Evolutionary conservation across 2,113 vertebrate genomes (phyloP).

Genomic region (Gymnarchus niloticus): DNA sequence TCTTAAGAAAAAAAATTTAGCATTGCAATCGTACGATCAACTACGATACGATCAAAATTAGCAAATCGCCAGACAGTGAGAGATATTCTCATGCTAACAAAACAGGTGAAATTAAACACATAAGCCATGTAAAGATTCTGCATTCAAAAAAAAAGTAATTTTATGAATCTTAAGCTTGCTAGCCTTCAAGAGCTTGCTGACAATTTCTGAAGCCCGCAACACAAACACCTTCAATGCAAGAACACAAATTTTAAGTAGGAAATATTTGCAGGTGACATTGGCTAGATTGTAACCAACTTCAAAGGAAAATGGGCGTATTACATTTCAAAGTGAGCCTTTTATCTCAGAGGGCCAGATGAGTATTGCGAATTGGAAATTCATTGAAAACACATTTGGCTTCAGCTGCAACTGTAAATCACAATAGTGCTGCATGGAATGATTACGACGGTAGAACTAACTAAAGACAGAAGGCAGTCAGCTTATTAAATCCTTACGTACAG

Average conservation of each 20-base stretch:
- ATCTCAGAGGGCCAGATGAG: slow-evolving; percentile 5
- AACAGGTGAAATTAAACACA: not conserved
- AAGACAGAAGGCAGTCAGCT: not conserved
- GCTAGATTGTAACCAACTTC: slow-evolving; percentile 2
- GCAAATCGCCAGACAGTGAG: not conserved
- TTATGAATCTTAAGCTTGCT: not conserved
- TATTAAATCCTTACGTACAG: slow-evolving; percentile 12
- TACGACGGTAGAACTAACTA: not conserved
- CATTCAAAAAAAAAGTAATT: slow-evolving; percentile 2
- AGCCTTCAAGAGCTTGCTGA: not conserved
- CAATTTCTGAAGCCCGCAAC: not conserved
- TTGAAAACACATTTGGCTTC: slow-evolving; percentile 10
- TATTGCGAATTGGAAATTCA: not conserved
- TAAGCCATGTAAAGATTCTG: not conserved
- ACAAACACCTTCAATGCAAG: not conserved
- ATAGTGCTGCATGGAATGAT: slow-evolving; percentile 12
- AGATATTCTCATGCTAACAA: not conserved
- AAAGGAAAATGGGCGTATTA: not conserved
- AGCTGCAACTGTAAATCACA: slow-evolving; percentile 12
- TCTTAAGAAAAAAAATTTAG: not conserved
- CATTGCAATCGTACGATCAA: not conserved
- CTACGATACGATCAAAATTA: slow-evolving; percentile 1
- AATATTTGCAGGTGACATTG: slow-evolving; percentile 1
- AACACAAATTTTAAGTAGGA: not conserved
- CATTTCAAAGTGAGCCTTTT: slow-evolving; percentile 11